Percentiles rank a stretch among this genome's conserved stretches.
Evolutionary conservation across 2,113 vertebrate genomes (phyloP).

Genomic region (Cacatua alba): DNA sequence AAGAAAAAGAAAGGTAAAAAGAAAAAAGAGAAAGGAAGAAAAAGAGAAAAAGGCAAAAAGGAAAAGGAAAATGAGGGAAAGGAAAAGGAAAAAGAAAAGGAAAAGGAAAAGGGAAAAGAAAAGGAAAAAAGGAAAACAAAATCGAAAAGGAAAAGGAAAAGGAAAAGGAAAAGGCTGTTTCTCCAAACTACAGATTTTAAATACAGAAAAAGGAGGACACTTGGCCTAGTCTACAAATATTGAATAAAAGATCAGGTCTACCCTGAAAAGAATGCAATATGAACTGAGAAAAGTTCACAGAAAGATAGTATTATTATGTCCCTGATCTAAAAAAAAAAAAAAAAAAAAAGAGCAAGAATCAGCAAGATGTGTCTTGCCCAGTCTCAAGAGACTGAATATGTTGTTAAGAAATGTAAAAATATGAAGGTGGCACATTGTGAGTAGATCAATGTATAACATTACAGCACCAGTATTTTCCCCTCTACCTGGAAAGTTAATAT

Average conservation of each 20-base stretch:
- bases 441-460: not conserved
- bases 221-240: not conserved
- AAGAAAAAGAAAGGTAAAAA: not conserved
- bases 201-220: not conserved
- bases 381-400: not conserved
- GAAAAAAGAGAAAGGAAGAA: not conserved
- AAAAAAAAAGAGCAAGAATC: not conserved
- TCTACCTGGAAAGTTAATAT: not conserved
- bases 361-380: not conserved
- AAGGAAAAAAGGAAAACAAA: not conserved
- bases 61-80: not conserved
- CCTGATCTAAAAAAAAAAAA: not conserved
- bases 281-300: not conserved
- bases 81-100: not conserved
- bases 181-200: not conserved
- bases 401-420: not conserved
- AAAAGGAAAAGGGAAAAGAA: not conserved
- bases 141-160: not conserved
- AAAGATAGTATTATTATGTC: not conserved
- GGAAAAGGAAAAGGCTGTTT: not conserved
- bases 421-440: not conserved
- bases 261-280: not conserved
- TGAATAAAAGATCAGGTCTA: not conserved
- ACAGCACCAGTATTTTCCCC: not conserved
- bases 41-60: not conserved